phyloP scores from a whole-genome alignment of 2,113 vertebrate species.

The Papio anubis region DNA sequence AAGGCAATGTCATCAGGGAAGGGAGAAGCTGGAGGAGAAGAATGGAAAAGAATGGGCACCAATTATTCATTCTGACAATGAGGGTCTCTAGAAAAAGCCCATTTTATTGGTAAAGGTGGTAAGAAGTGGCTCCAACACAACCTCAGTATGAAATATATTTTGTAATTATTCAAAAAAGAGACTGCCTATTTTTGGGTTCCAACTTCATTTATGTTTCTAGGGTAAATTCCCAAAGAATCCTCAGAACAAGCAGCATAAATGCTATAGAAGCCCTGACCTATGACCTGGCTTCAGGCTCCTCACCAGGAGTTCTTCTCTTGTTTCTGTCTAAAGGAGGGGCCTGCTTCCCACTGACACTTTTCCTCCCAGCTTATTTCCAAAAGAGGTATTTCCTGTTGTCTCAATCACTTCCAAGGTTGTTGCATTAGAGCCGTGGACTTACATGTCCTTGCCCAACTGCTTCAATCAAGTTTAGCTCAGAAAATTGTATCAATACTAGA shows the following conservation, averaged over 20 bases:
- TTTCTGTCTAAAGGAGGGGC: background rate
- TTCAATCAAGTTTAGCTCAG: background rate
- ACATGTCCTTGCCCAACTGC: background rate
- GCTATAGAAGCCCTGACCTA: background rate
- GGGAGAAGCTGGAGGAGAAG: background rate
- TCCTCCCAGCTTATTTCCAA: background rate
- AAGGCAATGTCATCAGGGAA: background rate
- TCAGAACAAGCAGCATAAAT: background rate
- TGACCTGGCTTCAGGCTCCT: background rate
- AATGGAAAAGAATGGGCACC: background rate
- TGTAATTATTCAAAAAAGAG: background rate
- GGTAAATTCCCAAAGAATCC: background rate
- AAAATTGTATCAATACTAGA: background rate
- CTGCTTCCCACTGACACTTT: background rate
- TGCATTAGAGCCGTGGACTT: background rate
- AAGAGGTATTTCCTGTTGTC: background rate
- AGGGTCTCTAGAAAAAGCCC: background rate
- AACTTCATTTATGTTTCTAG: background rate
- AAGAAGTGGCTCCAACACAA: background rate
- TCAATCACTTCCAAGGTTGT: background rate
- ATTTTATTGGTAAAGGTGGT: background rate
- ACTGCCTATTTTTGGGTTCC: background rate
- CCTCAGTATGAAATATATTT: background rate
- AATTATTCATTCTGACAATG: background rate
- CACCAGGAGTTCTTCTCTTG: background rate